These are phyloP conservation scores for Caenorhabditis latens DNA, from an alignment of 1,140 invertebrate genomes.

Conservation along the genomic window DNA sequence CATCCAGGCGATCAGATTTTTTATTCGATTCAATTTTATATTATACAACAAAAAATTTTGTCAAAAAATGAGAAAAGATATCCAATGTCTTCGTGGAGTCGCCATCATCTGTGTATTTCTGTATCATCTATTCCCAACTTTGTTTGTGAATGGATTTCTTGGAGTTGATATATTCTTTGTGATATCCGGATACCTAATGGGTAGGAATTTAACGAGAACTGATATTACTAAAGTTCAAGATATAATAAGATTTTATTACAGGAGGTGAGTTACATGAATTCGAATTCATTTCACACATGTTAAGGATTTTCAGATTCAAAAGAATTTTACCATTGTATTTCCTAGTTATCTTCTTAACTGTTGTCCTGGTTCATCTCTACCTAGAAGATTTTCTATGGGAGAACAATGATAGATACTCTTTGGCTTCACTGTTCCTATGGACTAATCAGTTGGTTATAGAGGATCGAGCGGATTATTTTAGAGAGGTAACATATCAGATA, in stretches of 20 bases:
- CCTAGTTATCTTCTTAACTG: conserved; percentile 5
- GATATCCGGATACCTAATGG: conserved; percentile 52
- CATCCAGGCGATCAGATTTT: too few relatives aligned
- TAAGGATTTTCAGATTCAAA: neutral
- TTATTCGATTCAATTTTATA: too few relatives aligned
- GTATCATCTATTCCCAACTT: conserved; percentile 17
- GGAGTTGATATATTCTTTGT: conserved; percentile 60
- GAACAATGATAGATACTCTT: conserved; percentile 6
- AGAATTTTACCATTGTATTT: conserved; percentile 53
- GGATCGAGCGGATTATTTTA: conserved; percentile 34
- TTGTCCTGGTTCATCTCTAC: neutral
- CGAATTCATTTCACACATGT: neutral
- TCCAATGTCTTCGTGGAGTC: conserved; percentile 57
- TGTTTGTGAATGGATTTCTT: conserved; percentile 52
- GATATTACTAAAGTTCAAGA: neutral
- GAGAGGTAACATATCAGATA: neutral
- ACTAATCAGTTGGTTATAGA: conserved; percentile 18
- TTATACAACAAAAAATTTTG: too few relatives aligned
- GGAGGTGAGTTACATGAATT: neutral
- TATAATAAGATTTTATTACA: conserved; percentile 27
- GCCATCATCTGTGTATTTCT: conserved; percentile 43
- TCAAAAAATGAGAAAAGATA: conserved; percentile 19
- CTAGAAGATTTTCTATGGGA: neutral
- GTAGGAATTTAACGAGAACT: neutral
- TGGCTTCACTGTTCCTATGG: neutral